Percentiles rank a stretch among this genome's conserved stretches.
phyloP scores from a whole-genome alignment of 2,888 invertebrate species.

The Stenoptilia bipunctidactyla region DNA sequence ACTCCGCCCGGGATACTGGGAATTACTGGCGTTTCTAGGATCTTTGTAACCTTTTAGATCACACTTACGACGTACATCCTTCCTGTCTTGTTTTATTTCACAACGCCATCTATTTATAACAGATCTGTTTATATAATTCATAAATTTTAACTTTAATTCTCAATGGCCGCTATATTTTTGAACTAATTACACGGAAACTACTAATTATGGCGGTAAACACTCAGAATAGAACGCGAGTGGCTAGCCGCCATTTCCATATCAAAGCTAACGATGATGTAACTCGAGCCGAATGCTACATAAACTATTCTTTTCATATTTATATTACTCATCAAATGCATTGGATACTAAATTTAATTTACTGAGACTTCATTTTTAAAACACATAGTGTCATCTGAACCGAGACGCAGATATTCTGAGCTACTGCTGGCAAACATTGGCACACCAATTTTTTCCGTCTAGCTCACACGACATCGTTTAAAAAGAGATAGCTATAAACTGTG shows the following conservation, averaged over 20 bases:
- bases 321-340: too few species aligned
- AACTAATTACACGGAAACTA: too few species aligned
- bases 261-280: neutral
- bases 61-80: neutral
- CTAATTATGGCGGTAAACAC: neutral
- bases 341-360: too few species aligned
- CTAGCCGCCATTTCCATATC: neutral
- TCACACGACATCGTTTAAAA: conserved; percentile 15
- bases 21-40: neutral
- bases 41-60: neutral
- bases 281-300: neutral
- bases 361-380: too few species aligned
- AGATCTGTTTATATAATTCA: too few species aligned
- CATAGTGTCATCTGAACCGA: neutral
- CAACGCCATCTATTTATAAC: too few species aligned
- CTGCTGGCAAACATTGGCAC: conserved; percentile 8
- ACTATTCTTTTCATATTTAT: too few species aligned
- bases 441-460: conserved; percentile 12
- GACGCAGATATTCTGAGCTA: conserved; percentile 10
- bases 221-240: neutral
- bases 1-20: neutral
- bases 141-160: too few species aligned
- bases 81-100: too few species aligned
- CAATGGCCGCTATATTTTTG: too few species aligned
- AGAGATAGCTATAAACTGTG: conserved; percentile 27